Evolutionary conservation across 1,140 invertebrate species (phyloP).

Genomic region (Augochlora pura): DNA sequence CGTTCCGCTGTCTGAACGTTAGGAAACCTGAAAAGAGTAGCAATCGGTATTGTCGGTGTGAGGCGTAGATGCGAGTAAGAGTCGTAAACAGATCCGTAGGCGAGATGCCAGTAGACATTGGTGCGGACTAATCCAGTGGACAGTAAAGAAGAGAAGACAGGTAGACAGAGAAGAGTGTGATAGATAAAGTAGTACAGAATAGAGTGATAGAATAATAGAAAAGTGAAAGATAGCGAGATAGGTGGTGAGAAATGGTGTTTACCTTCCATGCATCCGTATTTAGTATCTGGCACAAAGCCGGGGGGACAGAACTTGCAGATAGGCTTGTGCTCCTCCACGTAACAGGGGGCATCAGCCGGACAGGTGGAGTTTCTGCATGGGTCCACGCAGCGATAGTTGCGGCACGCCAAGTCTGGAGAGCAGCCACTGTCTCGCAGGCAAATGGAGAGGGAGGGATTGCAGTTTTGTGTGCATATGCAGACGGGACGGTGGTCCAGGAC

Average conservation of each 20-base stretch:
- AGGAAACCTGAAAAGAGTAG: slow-evolving; percentile 60
- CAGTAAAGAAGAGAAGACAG: slow-evolving; percentile 1
- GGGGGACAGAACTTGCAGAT: slow-evolving; percentile 96
- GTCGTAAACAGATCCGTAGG: background rate
- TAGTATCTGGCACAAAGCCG: slow-evolving; percentile 92
- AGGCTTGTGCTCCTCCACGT: slow-evolving; percentile 94
- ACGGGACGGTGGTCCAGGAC: slow-evolving; percentile 91
- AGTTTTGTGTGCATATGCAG: slow-evolving; percentile 93
- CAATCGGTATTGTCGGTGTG: slow-evolving; percentile 59
- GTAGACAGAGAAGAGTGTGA: slow-evolving; percentile 26
- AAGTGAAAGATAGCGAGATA: slow-evolving; percentile 39
- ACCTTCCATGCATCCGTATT: slow-evolving; percentile 97
- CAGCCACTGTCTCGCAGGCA: slow-evolving; percentile 94
- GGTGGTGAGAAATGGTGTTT: slow-evolving; percentile 81
- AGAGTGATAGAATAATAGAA: slow-evolving; percentile 31
- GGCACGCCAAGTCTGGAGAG: slow-evolving; percentile 90
- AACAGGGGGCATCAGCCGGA: slow-evolving; percentile 90
- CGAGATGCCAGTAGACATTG: background rate
- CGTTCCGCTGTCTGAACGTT: slow-evolving; percentile 49
- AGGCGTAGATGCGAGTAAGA: slow-evolving; percentile 51
- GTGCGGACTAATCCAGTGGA: slow-evolving; percentile 28
- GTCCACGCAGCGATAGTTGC: slow-evolving; percentile 93
- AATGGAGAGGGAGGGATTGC: slow-evolving; percentile 91
- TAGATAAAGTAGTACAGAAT: slow-evolving; percentile 25
- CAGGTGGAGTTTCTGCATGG: slow-evolving; percentile 91